Evolutionary conservation across 2,797 vertebrate species (phyloP).

Genomic region (Schizopygopsis pylzovi): DNA sequence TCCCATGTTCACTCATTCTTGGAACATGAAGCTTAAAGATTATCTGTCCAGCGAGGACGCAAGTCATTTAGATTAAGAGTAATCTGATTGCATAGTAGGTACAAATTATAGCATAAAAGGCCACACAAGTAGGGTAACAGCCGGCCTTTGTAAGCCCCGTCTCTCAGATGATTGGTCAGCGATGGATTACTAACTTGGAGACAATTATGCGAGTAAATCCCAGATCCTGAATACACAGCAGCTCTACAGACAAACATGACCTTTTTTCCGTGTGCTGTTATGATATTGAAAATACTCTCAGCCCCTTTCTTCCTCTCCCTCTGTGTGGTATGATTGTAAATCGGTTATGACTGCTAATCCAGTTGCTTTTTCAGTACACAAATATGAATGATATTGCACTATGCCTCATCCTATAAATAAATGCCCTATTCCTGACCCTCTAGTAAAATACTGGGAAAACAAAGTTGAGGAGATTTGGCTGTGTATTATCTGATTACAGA

Average conservation of each 20-base stretch:
- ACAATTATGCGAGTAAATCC: constrained; percentile 84
- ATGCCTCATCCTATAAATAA: constrained; percentile 36
- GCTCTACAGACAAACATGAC: constrained; percentile 77
- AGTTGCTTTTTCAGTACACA: constrained; percentile 40
- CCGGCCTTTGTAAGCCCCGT: constrained; percentile 78
- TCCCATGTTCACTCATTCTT: constrained; percentile 64
- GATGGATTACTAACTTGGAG: constrained; percentile 83
- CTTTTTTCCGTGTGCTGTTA: constrained; percentile 57
- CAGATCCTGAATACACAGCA: constrained; percentile 80
- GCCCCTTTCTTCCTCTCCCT: constrained; percentile 11
- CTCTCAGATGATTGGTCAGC: constrained; percentile 83
- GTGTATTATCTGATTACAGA: not conserved
- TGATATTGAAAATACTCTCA: constrained; percentile 60
- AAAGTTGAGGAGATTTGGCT: constrained; percentile 14
- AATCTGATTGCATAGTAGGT: constrained; percentile 84
- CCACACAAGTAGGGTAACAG: constrained; percentile 82
- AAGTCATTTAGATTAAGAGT: constrained; percentile 83
- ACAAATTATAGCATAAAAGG: constrained; percentile 79
- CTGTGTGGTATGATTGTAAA: constrained; percentile 46
- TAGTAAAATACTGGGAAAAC: constrained; percentile 17
- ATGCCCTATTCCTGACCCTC: constrained; percentile 20
- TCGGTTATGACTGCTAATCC: constrained; percentile 52
- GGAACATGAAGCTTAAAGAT: constrained; percentile 77
- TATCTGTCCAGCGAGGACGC: constrained; percentile 79
- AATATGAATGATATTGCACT: constrained; percentile 50